Percentiles rank a stretch among this genome's conserved stretches.
Conservation (phyloP, 2,888 invertebrate species). For the Campaea margaritaria region DNA sequence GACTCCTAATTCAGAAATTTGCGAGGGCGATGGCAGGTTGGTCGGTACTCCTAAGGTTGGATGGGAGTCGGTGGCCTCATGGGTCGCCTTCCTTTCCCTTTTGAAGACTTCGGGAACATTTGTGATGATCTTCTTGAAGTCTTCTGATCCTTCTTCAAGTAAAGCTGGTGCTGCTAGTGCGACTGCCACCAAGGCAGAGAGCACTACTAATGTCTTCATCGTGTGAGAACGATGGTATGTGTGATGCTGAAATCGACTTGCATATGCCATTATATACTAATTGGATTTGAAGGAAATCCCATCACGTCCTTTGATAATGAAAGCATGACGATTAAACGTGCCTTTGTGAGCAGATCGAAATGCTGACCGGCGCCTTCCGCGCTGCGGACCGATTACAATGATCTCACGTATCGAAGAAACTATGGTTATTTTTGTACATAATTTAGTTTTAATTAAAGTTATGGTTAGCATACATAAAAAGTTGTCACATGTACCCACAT, state of each 20-base stretch:
- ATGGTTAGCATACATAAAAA: too few species aligned
- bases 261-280: conserved; percentile 69
- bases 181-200: conserved; percentile 64
- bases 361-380: conserved; percentile 61
- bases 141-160: conserved; percentile 50
- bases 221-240: conserved; percentile 55
- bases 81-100: conserved; percentile 60
- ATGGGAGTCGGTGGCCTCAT: conserved; percentile 38
- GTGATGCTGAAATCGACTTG: conserved; percentile 57
- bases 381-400: conserved; percentile 10
- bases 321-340: conserved; percentile 64
- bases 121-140: conserved; percentile 35
- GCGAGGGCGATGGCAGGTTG: conserved; percentile 28
- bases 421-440: too few species aligned
- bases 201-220: conserved; percentile 74
- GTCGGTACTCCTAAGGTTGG: conserved; percentile 22
- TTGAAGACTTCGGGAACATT: conserved; percentile 43
- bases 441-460: too few species aligned
- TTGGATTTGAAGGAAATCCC: conserved; percentile 41
- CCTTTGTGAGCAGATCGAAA: conserved; percentile 47
- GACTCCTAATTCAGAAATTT: conserved; percentile 39
- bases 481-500: too few species aligned
- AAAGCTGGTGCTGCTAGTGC: conserved; percentile 66
- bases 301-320: conserved; percentile 28
- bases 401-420: neutral